Conservation (phyloP, 2,888 invertebrate species). For the Theodoxus fluviatilis region DNA sequence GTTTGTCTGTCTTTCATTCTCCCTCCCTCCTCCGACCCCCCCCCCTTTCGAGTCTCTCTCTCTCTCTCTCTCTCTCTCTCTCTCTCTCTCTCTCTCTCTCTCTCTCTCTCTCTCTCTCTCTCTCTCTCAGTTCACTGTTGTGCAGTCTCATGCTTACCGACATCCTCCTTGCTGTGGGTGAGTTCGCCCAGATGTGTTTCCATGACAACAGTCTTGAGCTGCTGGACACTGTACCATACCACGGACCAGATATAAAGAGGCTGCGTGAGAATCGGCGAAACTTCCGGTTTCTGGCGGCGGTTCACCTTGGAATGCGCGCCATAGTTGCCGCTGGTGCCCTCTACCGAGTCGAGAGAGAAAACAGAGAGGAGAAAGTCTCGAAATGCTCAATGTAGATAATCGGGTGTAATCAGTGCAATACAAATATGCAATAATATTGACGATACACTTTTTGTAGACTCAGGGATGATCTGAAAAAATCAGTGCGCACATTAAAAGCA, state of each 20-base stretch:
- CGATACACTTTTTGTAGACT: too few species aligned
- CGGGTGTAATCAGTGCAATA: too few species aligned
- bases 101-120: constrained; percentile 7
- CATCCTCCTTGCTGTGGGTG: constrained; percentile 6
- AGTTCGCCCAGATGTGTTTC: constrained; percentile 36
- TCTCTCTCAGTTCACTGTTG: too few species aligned
- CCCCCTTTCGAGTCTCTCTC: background rate
- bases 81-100: background rate
- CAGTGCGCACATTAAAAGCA: too few species aligned
- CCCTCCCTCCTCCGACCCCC: background rate
- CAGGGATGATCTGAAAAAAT: too few species aligned
- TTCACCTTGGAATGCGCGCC: too few species aligned
- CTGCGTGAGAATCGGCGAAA: constrained; percentile 33
- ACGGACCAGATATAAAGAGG: constrained; percentile 38
- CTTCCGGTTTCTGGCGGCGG: constrained; percentile 30
- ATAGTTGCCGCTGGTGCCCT: too few species aligned
- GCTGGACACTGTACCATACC: constrained; percentile 39
- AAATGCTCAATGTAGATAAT: too few species aligned
- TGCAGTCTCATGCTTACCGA: constrained; percentile 10
- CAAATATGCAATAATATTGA: too few species aligned
- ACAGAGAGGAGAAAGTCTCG: too few species aligned
- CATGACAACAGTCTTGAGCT: constrained; percentile 37
- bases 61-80: constrained; percentile 14
- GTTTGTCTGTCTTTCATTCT: background rate
- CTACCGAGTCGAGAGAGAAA: too few species aligned